These are phyloP conservation scores for Trematocara zebra DNA, from an alignment of 2,113 vertebrate genomes.

Conservation along the genomic window DNA sequence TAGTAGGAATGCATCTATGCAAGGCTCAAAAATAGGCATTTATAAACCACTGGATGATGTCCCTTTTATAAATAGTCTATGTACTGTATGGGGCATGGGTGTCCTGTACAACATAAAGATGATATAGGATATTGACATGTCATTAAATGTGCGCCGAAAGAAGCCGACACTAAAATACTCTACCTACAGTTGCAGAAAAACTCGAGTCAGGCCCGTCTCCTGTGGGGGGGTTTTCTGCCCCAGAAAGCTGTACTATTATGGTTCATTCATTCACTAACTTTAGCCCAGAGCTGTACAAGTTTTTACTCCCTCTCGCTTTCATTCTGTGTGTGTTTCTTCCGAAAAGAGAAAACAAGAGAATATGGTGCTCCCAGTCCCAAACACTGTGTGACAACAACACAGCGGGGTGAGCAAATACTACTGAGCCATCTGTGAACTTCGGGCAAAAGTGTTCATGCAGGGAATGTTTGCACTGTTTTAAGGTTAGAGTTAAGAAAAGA, in stretches of 20 bases:
- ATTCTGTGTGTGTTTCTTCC: not conserved
- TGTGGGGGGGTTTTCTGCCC: not conserved
- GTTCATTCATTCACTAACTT: constrained; percentile 45
- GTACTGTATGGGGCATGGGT: not conserved
- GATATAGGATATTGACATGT: not conserved
- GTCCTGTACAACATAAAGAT: not conserved
- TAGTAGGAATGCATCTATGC: not conserved
- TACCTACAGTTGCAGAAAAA: not conserved
- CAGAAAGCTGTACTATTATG: constrained; percentile 39
- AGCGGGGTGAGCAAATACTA: constrained; percentile 39
- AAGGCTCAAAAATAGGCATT: not conserved
- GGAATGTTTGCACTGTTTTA: constrained; percentile 4
- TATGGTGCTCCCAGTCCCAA: constrained; percentile 15
- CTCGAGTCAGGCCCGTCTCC: not conserved
- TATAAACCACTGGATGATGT: not conserved
- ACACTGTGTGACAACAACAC: constrained; percentile 32
- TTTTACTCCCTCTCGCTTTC: constrained; percentile 9
- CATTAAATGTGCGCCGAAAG: not conserved
- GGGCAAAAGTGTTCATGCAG: constrained; percentile 4
- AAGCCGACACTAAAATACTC: not conserved
- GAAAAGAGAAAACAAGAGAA: constrained; percentile 2
- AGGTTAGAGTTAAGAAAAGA: not conserved
- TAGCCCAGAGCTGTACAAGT: constrained; percentile 33
- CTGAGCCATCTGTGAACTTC: constrained; percentile 43
- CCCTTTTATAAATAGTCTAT: not conserved